Conservation (phyloP, 1,140 invertebrate genomes). For the Stegodyphus mimosarum region DNA sequence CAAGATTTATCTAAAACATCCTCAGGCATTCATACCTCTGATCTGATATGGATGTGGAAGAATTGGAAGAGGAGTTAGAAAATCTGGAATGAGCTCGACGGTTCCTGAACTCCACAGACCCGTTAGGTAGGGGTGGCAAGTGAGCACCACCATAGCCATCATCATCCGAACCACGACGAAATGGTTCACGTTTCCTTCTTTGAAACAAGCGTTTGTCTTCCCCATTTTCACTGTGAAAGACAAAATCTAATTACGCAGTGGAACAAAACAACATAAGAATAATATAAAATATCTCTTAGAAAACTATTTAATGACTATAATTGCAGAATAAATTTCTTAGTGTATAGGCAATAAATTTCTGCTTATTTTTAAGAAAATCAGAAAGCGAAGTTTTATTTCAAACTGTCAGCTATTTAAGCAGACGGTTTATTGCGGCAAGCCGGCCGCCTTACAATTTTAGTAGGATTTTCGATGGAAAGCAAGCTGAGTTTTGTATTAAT, state of each 20-base stretch:
- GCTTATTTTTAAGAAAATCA: too few relatives aligned
- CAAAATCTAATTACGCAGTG: background rate
- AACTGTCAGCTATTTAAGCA: too few relatives aligned
- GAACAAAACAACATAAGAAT: background rate
- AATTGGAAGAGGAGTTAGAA: slow-evolving; percentile 30
- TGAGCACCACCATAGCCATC: background rate
- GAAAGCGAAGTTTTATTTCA: too few relatives aligned
- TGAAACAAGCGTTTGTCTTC: slow-evolving; percentile 19
- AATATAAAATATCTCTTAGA: background rate
- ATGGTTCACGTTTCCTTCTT: slow-evolving; percentile 2
- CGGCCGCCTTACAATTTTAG: too few relatives aligned
- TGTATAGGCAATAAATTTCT: too few relatives aligned
- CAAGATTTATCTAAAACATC: too few relatives aligned
- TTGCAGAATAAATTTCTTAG: too few relatives aligned
- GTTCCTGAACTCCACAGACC: background rate
- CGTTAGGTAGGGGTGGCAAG: slow-evolving; percentile 8
- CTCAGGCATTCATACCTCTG: slow-evolving; percentile 4
- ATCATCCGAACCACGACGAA: slow-evolving; percentile 16
- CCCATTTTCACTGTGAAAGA: background rate
- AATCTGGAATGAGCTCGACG: slow-evolving; percentile 24
- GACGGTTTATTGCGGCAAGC: too few relatives aligned
- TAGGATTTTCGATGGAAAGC: too few relatives aligned
- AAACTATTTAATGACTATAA: too few relatives aligned
- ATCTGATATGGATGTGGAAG: background rate
- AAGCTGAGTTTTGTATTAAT: too few relatives aligned